These are phyloP conservation scores for Stenoptilia bipunctidactyla DNA, from an alignment of 2,888 invertebrate species.

Conservation along the genomic window DNA sequence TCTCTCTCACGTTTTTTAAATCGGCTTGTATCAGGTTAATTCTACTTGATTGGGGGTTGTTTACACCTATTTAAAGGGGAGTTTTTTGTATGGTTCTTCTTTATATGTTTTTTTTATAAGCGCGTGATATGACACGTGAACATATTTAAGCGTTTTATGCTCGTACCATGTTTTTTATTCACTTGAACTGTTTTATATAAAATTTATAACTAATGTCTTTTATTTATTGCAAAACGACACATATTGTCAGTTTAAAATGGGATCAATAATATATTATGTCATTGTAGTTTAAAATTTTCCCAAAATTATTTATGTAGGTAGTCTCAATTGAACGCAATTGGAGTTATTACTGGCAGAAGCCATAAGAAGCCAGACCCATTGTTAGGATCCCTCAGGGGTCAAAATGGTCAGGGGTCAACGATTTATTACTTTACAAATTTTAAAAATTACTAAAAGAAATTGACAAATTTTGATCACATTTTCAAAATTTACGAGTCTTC, in stretches of 20 bases:
- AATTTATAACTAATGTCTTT: too few species aligned
- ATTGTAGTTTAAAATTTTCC: background rate
- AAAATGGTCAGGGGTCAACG: conserved; percentile 59
- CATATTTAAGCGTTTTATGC: too few species aligned
- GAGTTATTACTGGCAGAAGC: conserved; percentile 51
- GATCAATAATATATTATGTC: background rate
- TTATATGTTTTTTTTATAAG: too few species aligned
- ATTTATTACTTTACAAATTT: conserved; percentile 49
- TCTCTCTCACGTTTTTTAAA: conserved; percentile 64
- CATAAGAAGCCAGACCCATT: conserved; percentile 49
- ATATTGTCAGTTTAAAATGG: too few species aligned
- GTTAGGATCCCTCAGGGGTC: conserved; percentile 42
- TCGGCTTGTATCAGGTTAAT: conserved; percentile 39
- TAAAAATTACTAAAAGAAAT: too few species aligned
- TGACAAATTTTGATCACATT: too few species aligned
- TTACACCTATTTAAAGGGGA: conserved; percentile 34
- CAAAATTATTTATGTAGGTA: conserved; percentile 56
- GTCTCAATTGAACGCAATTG: conserved; percentile 54
- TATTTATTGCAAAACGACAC: too few species aligned
- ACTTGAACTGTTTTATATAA: too few species aligned
- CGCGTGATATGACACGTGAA: too few species aligned
- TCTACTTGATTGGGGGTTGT: conserved; percentile 51
- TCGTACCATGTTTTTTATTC: too few species aligned
- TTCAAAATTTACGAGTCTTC: too few species aligned
- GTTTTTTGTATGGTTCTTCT: conserved; percentile 22